These are phyloP conservation scores for Netelia virgata DNA, from an alignment of 2,888 invertebrate species.

Conservation along the genomic window DNA sequence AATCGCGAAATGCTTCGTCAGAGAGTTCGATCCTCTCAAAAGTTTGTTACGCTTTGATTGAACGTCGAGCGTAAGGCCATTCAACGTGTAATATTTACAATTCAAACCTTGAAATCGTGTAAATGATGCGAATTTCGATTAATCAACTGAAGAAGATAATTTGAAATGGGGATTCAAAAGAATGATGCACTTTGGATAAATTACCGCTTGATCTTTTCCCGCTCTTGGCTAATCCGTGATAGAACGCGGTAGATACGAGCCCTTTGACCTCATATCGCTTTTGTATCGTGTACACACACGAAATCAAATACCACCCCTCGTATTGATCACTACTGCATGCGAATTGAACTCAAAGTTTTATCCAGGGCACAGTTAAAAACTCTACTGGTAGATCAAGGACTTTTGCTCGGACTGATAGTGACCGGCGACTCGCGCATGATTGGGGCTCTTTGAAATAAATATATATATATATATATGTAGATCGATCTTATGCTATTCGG, in stretches of 20 bases:
- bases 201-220: slow-evolving; percentile 38
- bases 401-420: slow-evolving; percentile 32
- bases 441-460: slow-evolving; percentile 29
- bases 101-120: too few relatives aligned
- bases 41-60: too few relatives aligned
- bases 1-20: background rate
- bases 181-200: slow-evolving; percentile 44
- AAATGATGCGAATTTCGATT: background rate
- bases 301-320: slow-evolving; percentile 23
- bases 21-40: background rate
- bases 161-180: background rate
- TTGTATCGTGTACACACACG: slow-evolving; percentile 29
- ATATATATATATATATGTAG: slow-evolving; percentile 16
- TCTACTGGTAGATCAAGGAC: slow-evolving; percentile 40
- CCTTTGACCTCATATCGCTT: slow-evolving; percentile 30
- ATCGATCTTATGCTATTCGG: slow-evolving; percentile 27
- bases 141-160: background rate
- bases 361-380: slow-evolving; percentile 44
- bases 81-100: too few relatives aligned
- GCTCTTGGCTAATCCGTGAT: slow-evolving; percentile 39
- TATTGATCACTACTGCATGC: slow-evolving; percentile 48
- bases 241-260: slow-evolving; percentile 23
- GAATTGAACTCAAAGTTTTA: slow-evolving; percentile 58
- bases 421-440: slow-evolving; percentile 51
- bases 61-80: too few relatives aligned